Evolutionary conservation across 2,113 vertebrate species (phyloP), one percentile per base, ranked within the genome.

Genomic region (Cyprinodon tularosa): DNA sequence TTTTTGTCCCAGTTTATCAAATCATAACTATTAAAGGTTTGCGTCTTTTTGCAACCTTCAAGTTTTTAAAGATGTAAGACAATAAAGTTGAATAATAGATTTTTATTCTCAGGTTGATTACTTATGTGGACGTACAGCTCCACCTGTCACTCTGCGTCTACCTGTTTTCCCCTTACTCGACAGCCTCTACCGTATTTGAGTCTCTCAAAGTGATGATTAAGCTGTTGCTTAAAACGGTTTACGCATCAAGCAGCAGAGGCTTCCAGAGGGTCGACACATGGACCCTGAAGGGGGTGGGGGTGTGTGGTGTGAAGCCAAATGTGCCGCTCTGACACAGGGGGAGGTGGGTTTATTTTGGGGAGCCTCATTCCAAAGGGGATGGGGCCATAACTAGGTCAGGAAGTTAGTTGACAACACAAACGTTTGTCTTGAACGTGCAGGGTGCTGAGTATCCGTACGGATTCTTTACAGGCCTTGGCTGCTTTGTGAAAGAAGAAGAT

Each of bases 201-300:
- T 94, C 92, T 90, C 91, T 84, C 89, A 84, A 83, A 95, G 83
- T 94, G 95, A 95, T 95, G 92, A 95, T 93, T 91, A 91, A 90
- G 90, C 87, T 92, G 84, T 93, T 96, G 84, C 92, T 94, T 92
- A 94, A 95, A 93, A 94, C 86, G 84, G 92, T 85, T 88, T 82
- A 0, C 74, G 83, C 82, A 22, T 93, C 81, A 86, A 90, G 84
- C 29, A 66, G 76, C 42, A 1, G 85, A 76, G 87, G 85, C 88
- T 71, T 91, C 73, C 76, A 70, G 66, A 86, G 77, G 83, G 72
- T 87, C 76, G 86, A 81, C 72, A 84, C 84, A 68, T 62, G 36
- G 37, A 14, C 45, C 66, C 70, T 2, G 47, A 22, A 59, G 53
- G 80, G 29, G 17, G 3, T 84, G 77, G 39, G 22, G 17, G 39